These are phyloP conservation scores for Ypsolopha sequella DNA, from an alignment of 2,888 invertebrate genomes.

Conservation along the genomic window DNA sequence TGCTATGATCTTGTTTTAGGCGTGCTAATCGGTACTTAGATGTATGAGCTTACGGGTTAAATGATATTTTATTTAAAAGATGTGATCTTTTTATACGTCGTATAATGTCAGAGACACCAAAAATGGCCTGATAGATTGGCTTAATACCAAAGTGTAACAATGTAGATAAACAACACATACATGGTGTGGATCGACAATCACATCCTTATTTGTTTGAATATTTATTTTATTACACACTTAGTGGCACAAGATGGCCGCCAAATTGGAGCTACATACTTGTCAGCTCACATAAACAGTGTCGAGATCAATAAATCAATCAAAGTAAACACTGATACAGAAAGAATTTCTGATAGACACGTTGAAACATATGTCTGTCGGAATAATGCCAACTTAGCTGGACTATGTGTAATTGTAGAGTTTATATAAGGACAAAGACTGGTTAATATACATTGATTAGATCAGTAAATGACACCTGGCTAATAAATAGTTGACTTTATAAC, in stretches of 20 bases:
- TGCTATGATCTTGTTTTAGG: too few relatives aligned
- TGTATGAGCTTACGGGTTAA: too few relatives aligned
- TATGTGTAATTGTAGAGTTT: too few relatives aligned
- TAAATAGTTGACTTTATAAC: too few relatives aligned
- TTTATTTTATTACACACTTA: not conserved
- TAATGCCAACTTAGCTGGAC: not conserved
- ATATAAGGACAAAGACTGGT: too few relatives aligned
- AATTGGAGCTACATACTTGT: not conserved
- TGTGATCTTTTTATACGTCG: too few relatives aligned
- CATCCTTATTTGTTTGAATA: not conserved
- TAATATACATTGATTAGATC: too few relatives aligned
- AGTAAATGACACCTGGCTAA: too few relatives aligned
- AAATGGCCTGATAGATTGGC: too few relatives aligned
- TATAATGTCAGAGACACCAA: too few relatives aligned
- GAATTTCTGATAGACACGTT: not conserved
- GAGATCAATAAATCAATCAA: slow-evolving; percentile 2
- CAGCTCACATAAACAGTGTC: not conserved
- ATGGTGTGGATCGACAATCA: not conserved
- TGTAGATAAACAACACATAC: not conserved
- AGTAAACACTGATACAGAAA: not conserved
- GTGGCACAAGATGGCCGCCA: not conserved
- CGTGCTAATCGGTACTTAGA: too few relatives aligned
- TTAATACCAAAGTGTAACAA: not conserved
- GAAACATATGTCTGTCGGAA: not conserved
- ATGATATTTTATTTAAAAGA: too few relatives aligned